Evolutionary conservation across 2,797 vertebrate genomes (phyloP).

Genomic region (Alectoris magna): DNA sequence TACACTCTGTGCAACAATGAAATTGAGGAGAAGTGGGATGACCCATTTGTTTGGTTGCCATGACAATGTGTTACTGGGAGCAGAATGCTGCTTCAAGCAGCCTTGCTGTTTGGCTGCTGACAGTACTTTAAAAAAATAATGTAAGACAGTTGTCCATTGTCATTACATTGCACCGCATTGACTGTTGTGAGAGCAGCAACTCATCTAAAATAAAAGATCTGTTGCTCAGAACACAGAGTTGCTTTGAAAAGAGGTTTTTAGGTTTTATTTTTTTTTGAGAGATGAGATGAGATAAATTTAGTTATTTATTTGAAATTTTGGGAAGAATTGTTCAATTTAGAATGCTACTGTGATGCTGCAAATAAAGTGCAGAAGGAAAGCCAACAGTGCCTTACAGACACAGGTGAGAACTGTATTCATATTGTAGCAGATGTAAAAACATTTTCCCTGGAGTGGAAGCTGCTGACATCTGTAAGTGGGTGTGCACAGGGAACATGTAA

Average conservation of each 20-base stretch:
- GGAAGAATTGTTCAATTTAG: not conserved
- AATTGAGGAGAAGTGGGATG: slow-evolving; percentile 3
- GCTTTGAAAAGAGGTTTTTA: not conserved
- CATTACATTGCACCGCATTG: not conserved
- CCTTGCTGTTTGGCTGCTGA: slow-evolving; percentile 18
- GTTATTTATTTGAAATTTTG: not conserved
- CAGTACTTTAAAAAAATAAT: not conserved
- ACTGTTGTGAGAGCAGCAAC: not conserved
- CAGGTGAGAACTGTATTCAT: not conserved
- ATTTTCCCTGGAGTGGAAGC: not conserved
- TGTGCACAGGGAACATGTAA: not conserved
- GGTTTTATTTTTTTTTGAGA: no score
- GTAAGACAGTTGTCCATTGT: not conserved
- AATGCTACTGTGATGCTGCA: not conserved
- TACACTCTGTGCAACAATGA: not conserved
- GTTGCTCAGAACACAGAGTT: not conserved
- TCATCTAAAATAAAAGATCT: not conserved
- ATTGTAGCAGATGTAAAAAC: not conserved
- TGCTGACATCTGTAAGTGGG: not conserved
- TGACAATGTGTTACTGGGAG: slow-evolving; percentile 20
- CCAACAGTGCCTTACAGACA: not conserved
- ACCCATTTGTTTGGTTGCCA: slow-evolving; percentile 69
- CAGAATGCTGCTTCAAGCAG: not conserved
- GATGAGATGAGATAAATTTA: not conserved
- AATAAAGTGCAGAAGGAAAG: not conserved